These are phyloP conservation scores for Melospiza georgiana DNA, from an alignment of 2,113 vertebrate genomes.

Conservation along the genomic window DNA sequence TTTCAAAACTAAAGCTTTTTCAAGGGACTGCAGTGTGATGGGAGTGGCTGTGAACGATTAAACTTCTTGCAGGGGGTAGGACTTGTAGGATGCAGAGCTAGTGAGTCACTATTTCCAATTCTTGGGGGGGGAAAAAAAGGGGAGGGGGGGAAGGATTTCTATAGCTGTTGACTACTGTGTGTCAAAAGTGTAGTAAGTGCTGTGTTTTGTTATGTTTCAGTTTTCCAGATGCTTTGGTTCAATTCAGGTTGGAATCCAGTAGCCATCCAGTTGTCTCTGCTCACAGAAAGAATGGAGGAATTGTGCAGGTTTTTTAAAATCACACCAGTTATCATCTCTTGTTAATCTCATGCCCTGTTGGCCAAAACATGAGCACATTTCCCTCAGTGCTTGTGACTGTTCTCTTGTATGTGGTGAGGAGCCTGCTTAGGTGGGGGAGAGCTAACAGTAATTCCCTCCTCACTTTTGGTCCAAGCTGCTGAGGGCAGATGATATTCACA, in stretches of 20 bases:
- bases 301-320: neutral
- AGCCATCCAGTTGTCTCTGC: neutral
- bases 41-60: neutral
- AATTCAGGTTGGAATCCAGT: neutral
- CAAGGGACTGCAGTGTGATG: neutral
- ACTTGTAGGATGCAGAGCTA: neutral
- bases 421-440: neutral
- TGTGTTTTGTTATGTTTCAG: neutral
- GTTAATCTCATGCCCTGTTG: neutral
- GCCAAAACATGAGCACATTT: neutral
- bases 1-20: constrained; percentile 2
- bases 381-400: neutral
- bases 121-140: fast-evolving
- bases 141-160: neutral
- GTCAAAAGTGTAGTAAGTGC: neutral
- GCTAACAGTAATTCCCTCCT: neutral
- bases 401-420: neutral
- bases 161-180: neutral
- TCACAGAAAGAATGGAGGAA: neutral
- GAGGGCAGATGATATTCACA: neutral
- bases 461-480: neutral
- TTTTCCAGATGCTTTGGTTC: neutral
- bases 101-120: neutral
- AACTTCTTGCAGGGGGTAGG: neutral
- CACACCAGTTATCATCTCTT: neutral